Evolutionary conservation across 2,797 vertebrate species (phyloP).

Genomic region (Darevskia mixta): DNA sequence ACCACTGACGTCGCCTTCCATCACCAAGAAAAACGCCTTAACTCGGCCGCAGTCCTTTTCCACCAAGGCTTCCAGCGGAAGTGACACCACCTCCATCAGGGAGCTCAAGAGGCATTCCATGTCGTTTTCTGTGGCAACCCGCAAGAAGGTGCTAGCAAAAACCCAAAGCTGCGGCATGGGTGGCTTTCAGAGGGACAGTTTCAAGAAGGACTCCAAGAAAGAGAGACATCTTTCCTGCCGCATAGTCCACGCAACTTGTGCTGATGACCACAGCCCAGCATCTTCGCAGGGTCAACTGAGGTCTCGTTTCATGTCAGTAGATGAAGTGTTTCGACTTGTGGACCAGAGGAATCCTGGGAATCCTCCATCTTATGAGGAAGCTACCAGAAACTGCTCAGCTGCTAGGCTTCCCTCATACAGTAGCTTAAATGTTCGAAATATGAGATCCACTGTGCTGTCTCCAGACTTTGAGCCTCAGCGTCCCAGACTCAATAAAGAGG

Average conservation of each 20-base stretch:
- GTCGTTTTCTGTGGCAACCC: conserved; percentile 82
- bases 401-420: conserved; percentile 63
- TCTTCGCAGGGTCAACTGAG: conserved; percentile 46
- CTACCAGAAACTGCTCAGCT: conserved; percentile 74
- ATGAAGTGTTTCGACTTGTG: conserved; percentile 86
- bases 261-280: conserved; percentile 28
- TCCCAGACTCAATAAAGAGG: conserved; percentile 18
- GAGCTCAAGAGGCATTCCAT: conserved; percentile 85
- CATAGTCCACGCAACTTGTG: conserved; percentile 58
- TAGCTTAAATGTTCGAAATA: conserved; percentile 84
- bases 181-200: conserved; percentile 79
- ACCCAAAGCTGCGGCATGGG: conserved; percentile 81
- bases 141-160: conserved; percentile 78
- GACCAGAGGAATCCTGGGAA: conserved; percentile 82
- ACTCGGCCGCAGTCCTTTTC: conserved; percentile 77
- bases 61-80: conserved; percentile 71
- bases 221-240: conserved; percentile 79
- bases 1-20: conserved; percentile 83
- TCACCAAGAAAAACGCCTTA: conserved; percentile 77
- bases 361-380: conserved; percentile 90
- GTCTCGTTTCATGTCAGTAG: conserved; percentile 80
- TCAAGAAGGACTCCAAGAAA: conserved; percentile 81
- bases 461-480: conserved; percentile 20
- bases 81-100: conserved; percentile 45
- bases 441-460: conserved; percentile 66